Base-by-base conservation (phyloP, 2,888 invertebrate species). In the Fragum sueziense region DNA sequence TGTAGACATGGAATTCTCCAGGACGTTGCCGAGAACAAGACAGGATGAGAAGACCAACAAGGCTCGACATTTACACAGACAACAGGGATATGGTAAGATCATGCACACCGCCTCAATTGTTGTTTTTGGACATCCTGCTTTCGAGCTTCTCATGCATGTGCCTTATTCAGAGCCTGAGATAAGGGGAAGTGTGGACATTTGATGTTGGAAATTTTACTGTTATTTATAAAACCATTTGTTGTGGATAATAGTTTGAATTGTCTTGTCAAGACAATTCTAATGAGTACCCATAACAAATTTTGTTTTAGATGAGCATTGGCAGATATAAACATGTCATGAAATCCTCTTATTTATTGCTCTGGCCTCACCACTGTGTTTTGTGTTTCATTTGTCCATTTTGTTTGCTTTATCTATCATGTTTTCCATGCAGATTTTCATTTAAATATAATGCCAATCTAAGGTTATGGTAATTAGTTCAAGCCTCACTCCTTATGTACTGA, bases 41-140 rank as follows among this genome's bases (percentile, higher is more conserved):
- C 37, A 37, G 25, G 41, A 37, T 41, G 65, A 41, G 41, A 65
- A 25, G 65, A 65, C 65, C 14, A 65, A 65, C 25, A 37, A 25
- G 17, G 41, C 65, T 7, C 7, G 65, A 65, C 41, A 65, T n/a
- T 65, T 41, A 3, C 65, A 65, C 9, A 65, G 22, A n/a, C 33
- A 65, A 25, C 22, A 37, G n/a, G 65, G 25, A 25, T 20, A 37
- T 41, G 65, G 65, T 65, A 65, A 65, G 65, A 65, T 27, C 57
- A 29, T 11, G 33, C 61, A 31, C 61, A 33, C 57, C 4, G 33
- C n/a, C 33, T 33, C 7, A 33, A 25, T 57, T 57, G 57, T 57
- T n/a, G 27, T 57, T 27, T 2, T 57, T 3, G 41, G 22, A 22
- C 57, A 22, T 27, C 22, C 33, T 33, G 33, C 31, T 61, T 61